Conservation (phyloP, 2,888 invertebrate species). For the Xylocampa areola region DNA sequence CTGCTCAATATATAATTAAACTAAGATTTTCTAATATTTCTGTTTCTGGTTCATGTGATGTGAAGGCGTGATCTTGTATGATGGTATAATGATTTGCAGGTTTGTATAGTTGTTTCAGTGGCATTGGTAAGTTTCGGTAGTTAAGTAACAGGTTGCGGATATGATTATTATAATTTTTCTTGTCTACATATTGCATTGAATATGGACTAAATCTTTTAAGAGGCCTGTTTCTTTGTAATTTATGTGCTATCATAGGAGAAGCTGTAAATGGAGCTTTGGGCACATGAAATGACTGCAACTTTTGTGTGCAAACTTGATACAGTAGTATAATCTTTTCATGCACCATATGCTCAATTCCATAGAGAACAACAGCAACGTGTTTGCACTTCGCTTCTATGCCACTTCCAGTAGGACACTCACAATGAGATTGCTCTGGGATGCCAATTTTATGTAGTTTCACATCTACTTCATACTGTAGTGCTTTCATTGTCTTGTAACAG, state of each 20-base stretch:
- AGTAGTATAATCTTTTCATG: constrained; percentile 1
- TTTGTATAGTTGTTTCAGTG: constrained; percentile 9
- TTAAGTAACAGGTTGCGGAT: constrained; percentile 4
- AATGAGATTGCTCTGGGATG: neutral
- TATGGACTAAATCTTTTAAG: neutral
- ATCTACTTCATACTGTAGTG: too few relatives aligned
- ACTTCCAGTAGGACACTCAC: constrained; percentile 14
- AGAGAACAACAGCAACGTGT: constrained; percentile 8
- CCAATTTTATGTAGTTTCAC: too few relatives aligned
- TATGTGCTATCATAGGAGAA: neutral
- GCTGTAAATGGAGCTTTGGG: constrained; percentile 3
- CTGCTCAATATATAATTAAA: neutral
- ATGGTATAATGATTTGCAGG: constrained; percentile 16
- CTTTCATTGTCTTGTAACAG: too few relatives aligned
- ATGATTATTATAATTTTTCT: neutral
- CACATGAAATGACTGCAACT: constrained; percentile 8
- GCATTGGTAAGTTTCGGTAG: constrained; percentile 4
- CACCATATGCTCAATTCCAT: constrained; percentile 11
- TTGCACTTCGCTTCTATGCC: constrained; percentile 11
- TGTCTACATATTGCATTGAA: neutral
- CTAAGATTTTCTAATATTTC: neutral
- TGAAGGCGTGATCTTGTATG: constrained; percentile 3
- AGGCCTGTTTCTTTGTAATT: constrained; percentile 3
- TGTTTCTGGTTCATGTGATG: neutral
- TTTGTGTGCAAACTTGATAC: constrained; percentile 6